Evolutionary conservation across 2,113 vertebrate species (phyloP).

Genomic region (Ictalurus furcatus): DNA sequence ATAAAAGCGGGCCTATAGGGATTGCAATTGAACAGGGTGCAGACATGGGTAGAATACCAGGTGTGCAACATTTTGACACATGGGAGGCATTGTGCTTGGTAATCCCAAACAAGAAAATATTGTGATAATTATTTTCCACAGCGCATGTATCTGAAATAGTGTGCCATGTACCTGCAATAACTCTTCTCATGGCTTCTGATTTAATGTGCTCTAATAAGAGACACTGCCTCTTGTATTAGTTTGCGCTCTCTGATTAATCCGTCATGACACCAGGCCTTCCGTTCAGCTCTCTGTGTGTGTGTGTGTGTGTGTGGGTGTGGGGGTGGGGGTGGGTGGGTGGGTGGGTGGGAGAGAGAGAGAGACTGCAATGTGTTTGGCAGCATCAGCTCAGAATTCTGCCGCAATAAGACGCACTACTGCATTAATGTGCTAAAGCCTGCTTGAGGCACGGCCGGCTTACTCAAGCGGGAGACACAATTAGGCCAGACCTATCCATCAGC

Average conservation of each 20-base stretch:
- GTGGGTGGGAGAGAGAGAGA: conserved; percentile 9
- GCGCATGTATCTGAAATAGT: background rate
- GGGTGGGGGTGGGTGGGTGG: conserved; percentile 51
- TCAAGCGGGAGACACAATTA: conserved; percentile 22
- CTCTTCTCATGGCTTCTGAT: conserved; percentile 8
- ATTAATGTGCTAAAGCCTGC: conserved; percentile 31
- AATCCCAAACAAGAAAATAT: background rate
- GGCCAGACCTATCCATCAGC: conserved; percentile 27
- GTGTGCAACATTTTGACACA: too few relatives aligned
- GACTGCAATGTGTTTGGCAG: conserved; percentile 45
- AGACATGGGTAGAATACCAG: background rate
- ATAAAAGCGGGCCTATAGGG: too few relatives aligned
- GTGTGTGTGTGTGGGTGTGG: conserved; percentile 17
- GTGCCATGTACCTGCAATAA: background rate
- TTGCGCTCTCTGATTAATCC: conserved; percentile 25
- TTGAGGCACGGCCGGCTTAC: conserved; percentile 13
- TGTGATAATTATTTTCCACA: background rate
- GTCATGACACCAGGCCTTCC: conserved; percentile 11
- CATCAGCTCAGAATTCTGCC: conserved; percentile 41
- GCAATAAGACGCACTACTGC: conserved; percentile 7
- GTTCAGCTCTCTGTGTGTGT: conserved; percentile 53
- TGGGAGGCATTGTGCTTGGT: background rate
- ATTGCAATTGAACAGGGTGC: background rate
- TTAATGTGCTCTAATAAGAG: conserved; percentile 16
- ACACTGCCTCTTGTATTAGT: conserved; percentile 21